Conservation (phyloP, 2,113 vertebrate species). For the Lampris megalopsis region DNA sequence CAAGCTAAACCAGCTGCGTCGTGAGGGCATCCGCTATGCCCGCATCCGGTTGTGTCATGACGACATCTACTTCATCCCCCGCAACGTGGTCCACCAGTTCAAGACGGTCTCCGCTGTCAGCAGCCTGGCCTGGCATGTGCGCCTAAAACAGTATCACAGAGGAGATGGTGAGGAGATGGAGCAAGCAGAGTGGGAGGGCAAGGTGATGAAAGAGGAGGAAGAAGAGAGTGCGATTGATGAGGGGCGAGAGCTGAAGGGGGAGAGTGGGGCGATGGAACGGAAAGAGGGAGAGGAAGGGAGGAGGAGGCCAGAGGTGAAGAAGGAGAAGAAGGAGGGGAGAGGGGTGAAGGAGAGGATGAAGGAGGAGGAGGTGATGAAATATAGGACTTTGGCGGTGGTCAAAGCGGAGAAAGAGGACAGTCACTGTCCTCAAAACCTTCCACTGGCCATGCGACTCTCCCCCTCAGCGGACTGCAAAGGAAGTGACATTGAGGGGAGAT, state of each 20-base stretch:
- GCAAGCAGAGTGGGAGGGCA: conserved; percentile 5
- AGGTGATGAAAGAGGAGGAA: not conserved
- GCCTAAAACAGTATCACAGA: conserved; percentile 89
- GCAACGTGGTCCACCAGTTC: conserved; percentile 98
- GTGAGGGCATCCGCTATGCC: conserved; percentile 96
- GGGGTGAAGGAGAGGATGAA: conserved; percentile 5
- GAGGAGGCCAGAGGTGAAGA: conserved; percentile 3
- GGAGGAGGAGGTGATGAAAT: conserved; percentile 14
- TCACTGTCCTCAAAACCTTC: not conserved
- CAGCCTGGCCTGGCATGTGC: conserved; percentile 97
- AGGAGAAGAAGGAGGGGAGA: conserved; percentile 50
- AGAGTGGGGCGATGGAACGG: not conserved
- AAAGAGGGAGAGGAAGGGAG: conserved; percentile 17
- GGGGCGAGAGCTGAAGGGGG: not conserved
- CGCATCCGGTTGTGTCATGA: conserved; percentile 95
- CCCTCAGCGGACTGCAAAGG: conserved; percentile 11
- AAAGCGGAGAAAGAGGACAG: conserved; percentile 67
- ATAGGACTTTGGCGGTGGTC: conserved; percentile 42
- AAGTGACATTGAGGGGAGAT: not conserved
- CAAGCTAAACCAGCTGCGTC: conserved; percentile 97
- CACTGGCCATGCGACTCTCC: not conserved
- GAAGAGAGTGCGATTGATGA: conserved; percentile 7
- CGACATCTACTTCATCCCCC: conserved; percentile 98
- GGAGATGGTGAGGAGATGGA: conserved; percentile 18
- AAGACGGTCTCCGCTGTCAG: conserved; percentile 97